Conservation (phyloP, 1,140 invertebrate species). For the Helicorthomorpha holstii region DNA sequence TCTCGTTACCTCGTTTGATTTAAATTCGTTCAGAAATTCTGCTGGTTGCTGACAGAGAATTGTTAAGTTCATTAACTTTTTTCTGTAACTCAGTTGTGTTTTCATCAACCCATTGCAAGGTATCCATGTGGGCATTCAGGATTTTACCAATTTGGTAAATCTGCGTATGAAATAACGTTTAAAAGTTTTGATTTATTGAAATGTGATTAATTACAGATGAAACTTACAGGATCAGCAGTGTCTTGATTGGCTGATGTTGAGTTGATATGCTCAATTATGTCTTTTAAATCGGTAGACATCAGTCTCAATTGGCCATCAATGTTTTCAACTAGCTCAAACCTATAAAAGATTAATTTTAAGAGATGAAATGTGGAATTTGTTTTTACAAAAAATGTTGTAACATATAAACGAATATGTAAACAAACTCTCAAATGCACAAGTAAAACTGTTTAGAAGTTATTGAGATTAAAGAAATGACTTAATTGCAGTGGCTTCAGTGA, state of each 20-base stretch:
- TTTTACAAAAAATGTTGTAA: too few relatives aligned
- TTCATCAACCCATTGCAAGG: conserved; percentile 79
- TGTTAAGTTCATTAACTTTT: conserved; percentile 63
- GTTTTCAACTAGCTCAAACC: conserved; percentile 70
- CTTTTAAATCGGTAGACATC: conserved; percentile 86
- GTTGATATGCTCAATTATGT: conserved; percentile 87
- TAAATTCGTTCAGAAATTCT: too few relatives aligned
- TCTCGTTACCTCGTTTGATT: too few relatives aligned
- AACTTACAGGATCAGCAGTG: conserved; percentile 55
- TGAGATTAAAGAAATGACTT: too few relatives aligned
- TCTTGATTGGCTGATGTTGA: conserved; percentile 68
- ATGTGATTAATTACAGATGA: conserved; percentile 17
- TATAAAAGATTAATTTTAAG: conserved; percentile 16
- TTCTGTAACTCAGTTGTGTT: conserved; percentile 51
- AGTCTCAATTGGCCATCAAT: conserved; percentile 80
- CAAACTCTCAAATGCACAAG: too few relatives aligned
- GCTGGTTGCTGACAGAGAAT: conserved; percentile 58
- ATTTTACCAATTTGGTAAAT: conserved; percentile 83
- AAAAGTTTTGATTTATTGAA: not conserved
- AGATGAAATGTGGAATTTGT: too few relatives aligned
- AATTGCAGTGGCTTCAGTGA: too few relatives aligned
- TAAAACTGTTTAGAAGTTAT: too few relatives aligned
- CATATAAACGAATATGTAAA: too few relatives aligned
- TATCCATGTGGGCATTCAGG: conserved; percentile 90
- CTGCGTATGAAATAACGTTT: conserved; percentile 27